Base-by-base conservation (phyloP, 1,140 invertebrate species). In the Reticulitermes speratus region DNA sequence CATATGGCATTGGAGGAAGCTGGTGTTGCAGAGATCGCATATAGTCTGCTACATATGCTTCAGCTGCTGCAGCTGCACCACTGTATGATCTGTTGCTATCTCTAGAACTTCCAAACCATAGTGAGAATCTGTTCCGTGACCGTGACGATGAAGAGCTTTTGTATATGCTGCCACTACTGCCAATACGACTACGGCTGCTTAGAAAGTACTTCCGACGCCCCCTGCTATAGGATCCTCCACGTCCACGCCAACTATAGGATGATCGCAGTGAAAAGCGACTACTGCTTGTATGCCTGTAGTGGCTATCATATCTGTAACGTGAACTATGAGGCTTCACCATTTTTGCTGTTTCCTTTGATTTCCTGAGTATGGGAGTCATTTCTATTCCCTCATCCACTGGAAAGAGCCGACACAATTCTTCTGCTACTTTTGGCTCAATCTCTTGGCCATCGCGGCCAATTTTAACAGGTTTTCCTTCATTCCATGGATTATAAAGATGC, bases 391-490 rank as follows among this genome's bases (percentile, higher is more conserved):
- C 96, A 91, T 99, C 98, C 91, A 97, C 95, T 8, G 97, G 96
- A 91, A 99, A 99, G 75, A 99, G 91, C 88, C 97, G 94, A 90
- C 98, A 99, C 52, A 99, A 92, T 91, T 98, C 97, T 90, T 98
- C 97, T 55, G 97, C 98, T 87, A 99, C 97, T 90, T 96, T 94
- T 23, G 98, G 97, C 90, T 99, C 98, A 87, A 99, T 97, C 94
- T 99, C 98, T 93, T 99, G 98, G 30, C 98, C 98, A 94, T 99
- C 98, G 88, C 98, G 94, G 25, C 98, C 98, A 90, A 99, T 99
- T 94, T 99, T 99, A 0, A 99, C 98, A 85, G 98, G 98, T 92
- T 99, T 99, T 55, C 97, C 97, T 91, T 99, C 97, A 93, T 99
- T 99, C 97, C 98, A 99, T 9, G 97, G 96, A 93, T 99, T 99